phyloP scores from a whole-genome alignment of 2,797 vertebrate species.

The Siniperca scherzeri region DNA sequence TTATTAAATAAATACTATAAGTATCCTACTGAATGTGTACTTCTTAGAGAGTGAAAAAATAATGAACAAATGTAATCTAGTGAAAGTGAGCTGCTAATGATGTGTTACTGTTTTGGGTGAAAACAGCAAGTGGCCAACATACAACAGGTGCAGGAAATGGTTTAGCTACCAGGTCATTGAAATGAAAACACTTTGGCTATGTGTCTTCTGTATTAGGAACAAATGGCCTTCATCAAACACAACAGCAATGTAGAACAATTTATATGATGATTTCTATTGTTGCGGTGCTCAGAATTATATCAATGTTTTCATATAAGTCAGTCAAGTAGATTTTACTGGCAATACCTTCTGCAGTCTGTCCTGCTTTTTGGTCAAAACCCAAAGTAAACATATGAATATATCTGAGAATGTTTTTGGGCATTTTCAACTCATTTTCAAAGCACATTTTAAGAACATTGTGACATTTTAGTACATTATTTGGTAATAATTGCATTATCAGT shows the following conservation, averaged over 20 bases:
- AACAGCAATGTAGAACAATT: not conserved
- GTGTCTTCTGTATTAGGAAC: slow-evolving; percentile 1
- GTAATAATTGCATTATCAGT: not conserved
- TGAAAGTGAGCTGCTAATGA: not conserved
- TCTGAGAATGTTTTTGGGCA: not conserved
- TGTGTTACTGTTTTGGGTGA: slow-evolving; percentile 57
- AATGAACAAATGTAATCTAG: not conserved
- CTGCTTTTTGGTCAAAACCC: not conserved
- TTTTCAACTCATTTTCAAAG: not conserved
- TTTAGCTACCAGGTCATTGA: not conserved
- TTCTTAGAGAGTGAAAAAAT: not conserved
- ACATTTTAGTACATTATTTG: slow-evolving; percentile 3
- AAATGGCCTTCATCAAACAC: not conserved
- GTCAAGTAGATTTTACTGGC: not conserved
- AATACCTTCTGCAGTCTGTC: not conserved
- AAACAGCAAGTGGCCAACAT: slow-evolving; percentile 51
- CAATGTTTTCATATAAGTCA: not conserved
- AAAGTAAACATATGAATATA: not conserved
- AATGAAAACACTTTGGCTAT: slow-evolving; percentile 13
- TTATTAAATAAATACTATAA: not conserved
- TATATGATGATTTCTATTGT: not conserved
- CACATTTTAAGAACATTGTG: not conserved
- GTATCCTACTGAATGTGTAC: not conserved
- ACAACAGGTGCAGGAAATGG: slow-evolving; percentile 23
- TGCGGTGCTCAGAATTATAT: not conserved